Evolutionary conservation across 2,888 invertebrate genomes (phyloP), one percentile per base, ranked within the genome.

Genomic region (Zele albiditarsus): DNA sequence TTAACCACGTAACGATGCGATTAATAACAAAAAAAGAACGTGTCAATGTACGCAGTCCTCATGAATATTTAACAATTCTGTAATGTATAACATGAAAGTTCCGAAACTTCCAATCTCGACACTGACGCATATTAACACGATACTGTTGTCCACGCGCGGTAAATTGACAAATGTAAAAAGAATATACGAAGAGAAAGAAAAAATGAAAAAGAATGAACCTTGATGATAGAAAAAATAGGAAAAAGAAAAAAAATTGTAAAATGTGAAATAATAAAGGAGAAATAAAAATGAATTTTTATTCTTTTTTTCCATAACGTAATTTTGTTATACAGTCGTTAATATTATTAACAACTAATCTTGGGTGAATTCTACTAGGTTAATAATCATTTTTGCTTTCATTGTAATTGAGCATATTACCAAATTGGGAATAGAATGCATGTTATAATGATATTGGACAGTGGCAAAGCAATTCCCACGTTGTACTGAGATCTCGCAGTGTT

Each of bases 321-420:
- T 20, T 53, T 53, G n/a, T 20, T 20, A 53, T 5, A 38, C 8
- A 20, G 53, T 53, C 20, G 53, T 53, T 20, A 53, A 20, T 20
- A 53, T n/a, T 53, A 53, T 53, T 53, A 53, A 53, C 53, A 53
- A 53, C 53, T 53, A 53, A 53, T 53, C 20, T 20, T 20, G 53
- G 20, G 53, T 20, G 20, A 53, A 53, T 20, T 20, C 20, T 20
- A 20, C 14, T 12, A 28, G 57, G 53, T 58, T 53, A 38, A 70
- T 70, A 70, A 70, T 25, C 31, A 60, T 70, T 58, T 42, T 38
- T 58, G 14, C 33, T 70, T 16, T 3, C 58, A 60, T 71, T 53
- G 46, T 71, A 71, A 71, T 71, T 71, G 62, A 71, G 71, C 58
- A 46, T 42, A 71, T 42, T 71, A 62, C 71, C 71, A 71, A 71